Evolutionary conservation across 2,113 vertebrate species (phyloP).

Genomic region (Ictalurus punctatus): DNA sequence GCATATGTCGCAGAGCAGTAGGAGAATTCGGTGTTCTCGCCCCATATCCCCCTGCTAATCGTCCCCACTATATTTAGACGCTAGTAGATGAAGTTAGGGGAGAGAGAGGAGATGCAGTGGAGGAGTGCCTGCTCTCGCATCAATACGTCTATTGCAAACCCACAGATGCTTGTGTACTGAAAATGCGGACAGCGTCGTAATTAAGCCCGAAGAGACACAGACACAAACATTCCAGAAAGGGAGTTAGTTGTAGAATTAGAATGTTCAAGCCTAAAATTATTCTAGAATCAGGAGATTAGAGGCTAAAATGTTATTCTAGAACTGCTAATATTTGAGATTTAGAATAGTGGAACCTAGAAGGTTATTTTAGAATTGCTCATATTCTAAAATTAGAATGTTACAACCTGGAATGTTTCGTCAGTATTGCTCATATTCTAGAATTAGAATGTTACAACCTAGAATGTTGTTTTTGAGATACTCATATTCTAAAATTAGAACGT

Average conservation of each 20-base stretch:
- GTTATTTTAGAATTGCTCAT: not conserved
- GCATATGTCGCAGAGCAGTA: slow-evolving; percentile 22
- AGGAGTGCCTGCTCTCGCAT: not conserved
- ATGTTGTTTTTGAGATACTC: not conserved
- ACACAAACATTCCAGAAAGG: not conserved
- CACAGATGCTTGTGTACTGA: not conserved
- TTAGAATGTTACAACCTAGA: not conserved
- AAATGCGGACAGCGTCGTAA: not conserved
- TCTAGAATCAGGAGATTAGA: not conserved
- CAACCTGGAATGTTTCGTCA: not conserved
- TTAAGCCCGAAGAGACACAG: not conserved
- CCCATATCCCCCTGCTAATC: slow-evolving; percentile 34
- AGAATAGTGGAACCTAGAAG: not conserved
- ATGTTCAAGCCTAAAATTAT: not conserved
- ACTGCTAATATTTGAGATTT: not conserved
- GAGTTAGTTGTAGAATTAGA: not conserved
- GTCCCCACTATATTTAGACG: slow-evolving; percentile 51
- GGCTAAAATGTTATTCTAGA: not conserved
- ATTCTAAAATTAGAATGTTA: not conserved
- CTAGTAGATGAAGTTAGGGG: slow-evolving; percentile 32
- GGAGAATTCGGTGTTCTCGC: slow-evolving; percentile 28
- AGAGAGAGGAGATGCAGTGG: slow-evolving; percentile 1
- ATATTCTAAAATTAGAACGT: not conserved
- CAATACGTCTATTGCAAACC: slow-evolving; percentile 20
- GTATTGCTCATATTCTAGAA: not conserved